These are phyloP conservation scores for Ceriagrion tenellum DNA, from an alignment of 2,888 invertebrate genomes.

Conservation along the genomic window DNA sequence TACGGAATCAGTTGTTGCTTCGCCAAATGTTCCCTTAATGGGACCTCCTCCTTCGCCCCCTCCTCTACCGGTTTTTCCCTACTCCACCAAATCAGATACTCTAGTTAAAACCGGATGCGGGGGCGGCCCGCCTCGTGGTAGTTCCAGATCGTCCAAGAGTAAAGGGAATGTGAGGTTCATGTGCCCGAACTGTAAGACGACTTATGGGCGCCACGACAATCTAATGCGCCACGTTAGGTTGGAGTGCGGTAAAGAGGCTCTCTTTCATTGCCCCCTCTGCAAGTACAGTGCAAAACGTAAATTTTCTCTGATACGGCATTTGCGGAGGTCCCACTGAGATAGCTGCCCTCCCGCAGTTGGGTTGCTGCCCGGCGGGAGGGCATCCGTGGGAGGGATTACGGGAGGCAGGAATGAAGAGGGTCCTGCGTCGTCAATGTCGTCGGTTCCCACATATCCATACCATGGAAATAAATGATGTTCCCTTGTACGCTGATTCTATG, in stretches of 20 bases:
- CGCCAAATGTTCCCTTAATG: neutral
- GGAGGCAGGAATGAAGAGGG: neutral
- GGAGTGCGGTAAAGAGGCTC: slow-evolving; percentile 71
- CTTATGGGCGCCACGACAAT: slow-evolving; percentile 71
- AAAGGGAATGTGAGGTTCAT: slow-evolving; percentile 70
- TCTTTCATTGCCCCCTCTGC: slow-evolving; percentile 70
- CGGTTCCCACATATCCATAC: neutral
- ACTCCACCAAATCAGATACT: neutral
- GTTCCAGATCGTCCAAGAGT: neutral
- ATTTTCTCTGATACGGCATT: slow-evolving; percentile 71
- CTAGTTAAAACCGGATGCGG: neutral
- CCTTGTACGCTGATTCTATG: neutral
- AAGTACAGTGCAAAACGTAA: slow-evolving; percentile 70
- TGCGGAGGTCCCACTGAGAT: slow-evolving; percentile 66
- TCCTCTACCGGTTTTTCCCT: neutral
- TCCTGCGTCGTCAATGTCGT: neutral
- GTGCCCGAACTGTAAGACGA: slow-evolving; percentile 71
- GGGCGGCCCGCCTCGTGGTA: neutral
- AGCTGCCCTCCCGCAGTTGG: slow-evolving; percentile 27
- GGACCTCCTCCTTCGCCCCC: neutral
- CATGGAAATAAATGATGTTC: neutral
- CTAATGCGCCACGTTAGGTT: slow-evolving; percentile 72
- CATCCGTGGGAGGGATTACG: neutral
- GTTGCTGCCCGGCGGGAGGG: slow-evolving; percentile 21
- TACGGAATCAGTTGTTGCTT: neutral